Evolutionary conservation across 2,797 vertebrate species (phyloP).

Genomic region (Rhynchonycteris naso): DNA sequence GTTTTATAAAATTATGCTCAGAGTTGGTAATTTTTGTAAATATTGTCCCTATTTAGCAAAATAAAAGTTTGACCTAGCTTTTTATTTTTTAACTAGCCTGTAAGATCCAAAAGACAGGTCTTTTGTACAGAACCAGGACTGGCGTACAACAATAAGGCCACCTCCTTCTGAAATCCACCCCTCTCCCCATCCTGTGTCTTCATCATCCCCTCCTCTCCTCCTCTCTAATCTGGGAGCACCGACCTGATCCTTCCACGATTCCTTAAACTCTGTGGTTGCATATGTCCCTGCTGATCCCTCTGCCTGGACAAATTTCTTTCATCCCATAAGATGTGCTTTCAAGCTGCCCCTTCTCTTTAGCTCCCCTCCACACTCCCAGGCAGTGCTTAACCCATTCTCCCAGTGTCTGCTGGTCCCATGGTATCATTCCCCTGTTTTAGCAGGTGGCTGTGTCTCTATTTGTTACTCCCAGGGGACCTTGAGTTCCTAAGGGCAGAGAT

Average conservation of each 20-base stretch:
- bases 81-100: not conserved
- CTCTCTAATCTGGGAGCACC: not conserved
- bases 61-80: not conserved
- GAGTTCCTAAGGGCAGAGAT: too few species aligned
- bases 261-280: not conserved
- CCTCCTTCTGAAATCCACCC: not conserved
- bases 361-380: not conserved
- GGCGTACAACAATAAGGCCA: not conserved
- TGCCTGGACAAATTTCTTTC: not conserved
- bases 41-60: not conserved
- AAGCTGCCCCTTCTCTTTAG: not conserved
- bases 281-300: not conserved
- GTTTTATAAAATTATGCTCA: not conserved
- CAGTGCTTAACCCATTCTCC: not conserved
- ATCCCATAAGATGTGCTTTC: not conserved
- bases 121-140: not conserved
- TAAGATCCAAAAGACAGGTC: not conserved
- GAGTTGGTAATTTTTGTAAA: not conserved
- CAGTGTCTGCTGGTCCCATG: not conserved
- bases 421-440: not conserved
- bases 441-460: not conserved
- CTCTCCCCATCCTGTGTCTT: not conserved
- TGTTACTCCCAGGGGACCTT: not conserved
- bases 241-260: not conserved
- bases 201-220: not conserved